These are phyloP conservation scores for Rhinogobio ventralis DNA, from an alignment of 2,797 vertebrate genomes.

Conservation along the genomic window DNA sequence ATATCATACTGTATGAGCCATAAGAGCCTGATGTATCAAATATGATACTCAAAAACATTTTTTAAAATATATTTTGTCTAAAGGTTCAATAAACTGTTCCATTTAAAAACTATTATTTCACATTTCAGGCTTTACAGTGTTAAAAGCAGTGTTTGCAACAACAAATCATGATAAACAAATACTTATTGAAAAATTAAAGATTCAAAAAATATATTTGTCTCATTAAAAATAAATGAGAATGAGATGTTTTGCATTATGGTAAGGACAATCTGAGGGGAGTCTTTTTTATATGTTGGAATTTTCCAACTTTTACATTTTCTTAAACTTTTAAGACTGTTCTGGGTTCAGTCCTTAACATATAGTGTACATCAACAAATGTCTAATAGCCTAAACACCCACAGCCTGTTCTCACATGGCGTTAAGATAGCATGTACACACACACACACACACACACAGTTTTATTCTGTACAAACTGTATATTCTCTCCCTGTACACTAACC, in stretches of 20 bases:
- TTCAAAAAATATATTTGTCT: too few species aligned
- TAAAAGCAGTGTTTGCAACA: background rate
- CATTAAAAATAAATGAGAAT: too few species aligned
- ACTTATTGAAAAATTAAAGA: background rate
- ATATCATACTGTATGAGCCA: background rate
- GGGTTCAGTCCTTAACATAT: background rate
- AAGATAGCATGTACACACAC: constrained; percentile 20
- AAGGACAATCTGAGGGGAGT: background rate
- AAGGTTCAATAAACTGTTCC: background rate
- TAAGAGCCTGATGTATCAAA: background rate
- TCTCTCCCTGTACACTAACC: too few species aligned
- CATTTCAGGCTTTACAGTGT: background rate
- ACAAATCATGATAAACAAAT: background rate
- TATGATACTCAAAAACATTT: background rate
- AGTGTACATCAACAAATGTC: background rate
- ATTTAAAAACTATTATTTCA: background rate
- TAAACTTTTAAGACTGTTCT: background rate
- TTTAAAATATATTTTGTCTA: too few species aligned
- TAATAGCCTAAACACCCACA: background rate
- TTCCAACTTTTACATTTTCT: background rate
- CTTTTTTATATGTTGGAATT: background rate
- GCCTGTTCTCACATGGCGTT: constrained; percentile 20
- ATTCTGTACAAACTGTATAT: too few species aligned
- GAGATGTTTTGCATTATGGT: background rate
- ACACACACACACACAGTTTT: background rate